A percentile compares a stretch with the other conserved stretches of the same genome.
Conservation (phyloP, 2,797 vertebrate species). For the Mus minutoides region DNA sequence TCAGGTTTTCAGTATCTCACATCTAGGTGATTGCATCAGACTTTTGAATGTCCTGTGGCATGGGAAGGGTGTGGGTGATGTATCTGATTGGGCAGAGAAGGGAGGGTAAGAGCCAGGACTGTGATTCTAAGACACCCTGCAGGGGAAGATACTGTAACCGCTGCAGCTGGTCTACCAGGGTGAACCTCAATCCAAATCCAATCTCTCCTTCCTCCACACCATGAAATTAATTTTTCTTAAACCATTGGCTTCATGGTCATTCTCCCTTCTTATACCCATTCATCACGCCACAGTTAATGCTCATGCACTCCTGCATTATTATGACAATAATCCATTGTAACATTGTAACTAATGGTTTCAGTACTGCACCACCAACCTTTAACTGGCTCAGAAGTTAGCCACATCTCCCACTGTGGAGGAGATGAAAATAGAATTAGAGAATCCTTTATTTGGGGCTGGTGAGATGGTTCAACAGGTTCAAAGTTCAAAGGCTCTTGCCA, state of each 20-base stretch:
- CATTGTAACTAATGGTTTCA: not conserved
- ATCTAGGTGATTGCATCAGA: slow-evolving; percentile 11
- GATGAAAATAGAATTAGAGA: not conserved
- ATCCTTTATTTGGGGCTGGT: not conserved
- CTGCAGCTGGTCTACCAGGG: not conserved
- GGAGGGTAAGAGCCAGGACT: not conserved
- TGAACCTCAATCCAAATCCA: not conserved
- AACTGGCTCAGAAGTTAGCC: not conserved
- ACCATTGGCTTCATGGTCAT: not conserved
- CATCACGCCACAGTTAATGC: not conserved
- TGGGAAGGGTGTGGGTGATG: not conserved
- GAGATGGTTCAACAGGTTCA: not conserved
- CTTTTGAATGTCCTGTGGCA: not conserved
- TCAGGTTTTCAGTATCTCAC: not conserved
- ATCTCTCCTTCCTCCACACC: slow-evolving; percentile 3
- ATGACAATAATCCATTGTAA: not conserved
- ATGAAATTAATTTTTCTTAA: slow-evolving; percentile 30
- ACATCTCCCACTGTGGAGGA: not conserved
- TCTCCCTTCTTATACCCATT: not conserved
- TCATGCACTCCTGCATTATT: not conserved
- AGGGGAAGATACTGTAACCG: not conserved
- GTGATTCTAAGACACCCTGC: not conserved
- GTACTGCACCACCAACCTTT: not conserved
- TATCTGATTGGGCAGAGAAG: not conserved
- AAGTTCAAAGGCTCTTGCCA: not conserved